Percentiles rank a stretch among this genome's conserved stretches.
These are phyloP conservation scores for Drosophila atripex DNA, from an alignment of 2,888 invertebrate species.

Conservation along the genomic window DNA sequence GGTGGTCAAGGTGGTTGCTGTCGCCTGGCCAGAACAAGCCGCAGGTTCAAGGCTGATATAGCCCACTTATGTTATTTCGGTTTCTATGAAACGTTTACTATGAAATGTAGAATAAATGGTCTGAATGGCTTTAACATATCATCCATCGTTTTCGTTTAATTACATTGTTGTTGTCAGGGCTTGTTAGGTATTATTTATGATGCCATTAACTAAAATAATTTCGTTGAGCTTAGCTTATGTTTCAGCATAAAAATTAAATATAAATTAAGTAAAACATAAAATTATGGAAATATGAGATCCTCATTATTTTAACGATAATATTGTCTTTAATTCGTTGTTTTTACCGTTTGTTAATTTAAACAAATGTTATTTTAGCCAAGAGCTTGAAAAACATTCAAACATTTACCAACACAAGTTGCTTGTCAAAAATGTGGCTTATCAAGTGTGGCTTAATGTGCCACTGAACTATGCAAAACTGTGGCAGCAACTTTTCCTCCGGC, in stretches of 20 bases:
- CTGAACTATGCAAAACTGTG: conserved; percentile 62
- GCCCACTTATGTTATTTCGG: conserved; percentile 11
- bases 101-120: neutral
- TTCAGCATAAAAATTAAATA: too few species aligned
- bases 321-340: too few species aligned
- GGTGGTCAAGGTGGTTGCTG: conserved; percentile 20
- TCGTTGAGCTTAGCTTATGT: too few species aligned
- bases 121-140: neutral
- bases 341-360: neutral
- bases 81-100: neutral
- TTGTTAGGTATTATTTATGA: too few species aligned
- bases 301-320: too few species aligned
- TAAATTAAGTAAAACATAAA: too few species aligned
- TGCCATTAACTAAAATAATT: too few species aligned
- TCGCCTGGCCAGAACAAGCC: conserved; percentile 9
- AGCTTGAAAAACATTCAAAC: neutral
- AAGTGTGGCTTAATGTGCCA: conserved; percentile 38
- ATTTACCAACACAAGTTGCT: neutral
- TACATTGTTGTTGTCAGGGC: too few species aligned
- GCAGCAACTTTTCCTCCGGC: conserved; percentile 66
- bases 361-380: neutral
- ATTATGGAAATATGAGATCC: too few species aligned
- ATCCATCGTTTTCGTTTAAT: neutral
- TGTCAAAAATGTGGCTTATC: conserved; percentile 6
- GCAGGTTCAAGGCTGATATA: conserved; percentile 47